Percentiles rank a stretch among this genome's conserved stretches.
Conservation (phyloP, 37 sponge, comb jelly and placozoan genomes). For the Eunapius fragilis region DNA sequence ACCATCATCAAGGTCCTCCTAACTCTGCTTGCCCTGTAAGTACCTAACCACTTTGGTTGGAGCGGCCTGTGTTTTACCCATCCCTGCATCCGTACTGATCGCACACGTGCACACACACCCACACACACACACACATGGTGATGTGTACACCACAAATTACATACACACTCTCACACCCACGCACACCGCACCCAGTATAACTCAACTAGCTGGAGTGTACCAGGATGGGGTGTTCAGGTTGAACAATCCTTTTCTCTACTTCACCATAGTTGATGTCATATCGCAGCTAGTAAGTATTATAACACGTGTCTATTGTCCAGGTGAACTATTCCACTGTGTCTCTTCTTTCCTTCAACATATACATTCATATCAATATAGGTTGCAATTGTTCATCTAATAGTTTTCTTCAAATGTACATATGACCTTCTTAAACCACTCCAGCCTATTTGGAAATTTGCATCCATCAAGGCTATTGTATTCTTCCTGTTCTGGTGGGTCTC, state of each 20-base stretch:
- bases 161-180: too few relatives aligned
- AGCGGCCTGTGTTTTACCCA: not conserved
- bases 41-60: too few relatives aligned
- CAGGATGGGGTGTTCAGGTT: slow-evolving; percentile 51
- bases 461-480: slow-evolving; percentile 90
- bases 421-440: slow-evolving; percentile 80
- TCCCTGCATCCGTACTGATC: not conserved
- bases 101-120: not conserved
- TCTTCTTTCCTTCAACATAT: too few relatives aligned
- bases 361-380: slow-evolving; percentile 24
- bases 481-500: slow-evolving; percentile 86
- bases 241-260: slow-evolving; percentile 61
- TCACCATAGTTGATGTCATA: slow-evolving; percentile 47
- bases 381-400: slow-evolving; percentile 77
- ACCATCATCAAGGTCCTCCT: slow-evolving; percentile 51
- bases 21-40: slow-evolving; percentile 80
- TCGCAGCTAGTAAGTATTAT: slow-evolving; percentile 49
- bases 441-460: slow-evolving; percentile 85
- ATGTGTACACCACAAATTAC: not conserved
- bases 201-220: slow-evolving; percentile 58
- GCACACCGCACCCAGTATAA: slow-evolving; percentile 41
- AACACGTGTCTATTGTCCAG: too few relatives aligned
- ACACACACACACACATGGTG: not conserved
- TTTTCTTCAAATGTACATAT: slow-evolving; percentile 84
- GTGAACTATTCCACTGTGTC: too few relatives aligned